Evolutionary conservation across 2,888 invertebrate genomes (phyloP), one percentile per base, ranked within the genome.

Genomic region (Petrophora chlorosata): DNA sequence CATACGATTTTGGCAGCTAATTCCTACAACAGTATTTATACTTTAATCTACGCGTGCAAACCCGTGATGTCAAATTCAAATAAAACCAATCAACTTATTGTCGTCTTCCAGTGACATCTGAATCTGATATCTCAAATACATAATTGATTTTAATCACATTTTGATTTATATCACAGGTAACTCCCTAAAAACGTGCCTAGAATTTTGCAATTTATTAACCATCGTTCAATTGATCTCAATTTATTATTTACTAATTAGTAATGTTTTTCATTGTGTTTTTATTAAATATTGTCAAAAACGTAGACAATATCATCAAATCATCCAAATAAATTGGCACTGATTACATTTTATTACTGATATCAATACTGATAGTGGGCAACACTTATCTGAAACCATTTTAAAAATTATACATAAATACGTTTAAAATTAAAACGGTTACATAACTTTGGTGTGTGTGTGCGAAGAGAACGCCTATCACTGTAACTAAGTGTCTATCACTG

Each of bases 111-210:
- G 10, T 47, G 30, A 15, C 2, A 34, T 32, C 26, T 25, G 32
- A 30, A 36, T 30, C 36, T 10, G 14, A 32, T n/a, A 28, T 38
- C 29, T 33, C 35, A 35, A 15, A 29, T 32, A 32, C 15, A 35
- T 48, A 48, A 48, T 48, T 48, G 48, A 42, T 42, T 42, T 42
- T 3, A 25, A 48, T 48, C 48, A 48, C 43, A 50, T 34, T 43
- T 35, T 39, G 43, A 50, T 44, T 34, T 23, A 50, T 50, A 50
- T 50, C 49, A 50, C 49, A 50, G 49, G 39, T 49, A 32, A 23
- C 23, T 19, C 5, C n/a, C 17, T 36, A 48, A 15, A 32, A 38
- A 40, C n/a, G 13, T n/a, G 15, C 29, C n/a, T 29, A 29, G 28
- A 4, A 3, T 9, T 28, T 3, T 23, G n/a, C 5, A 25, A 25